phyloP scores from a whole-genome alignment of 2,113 vertebrate genomes.

The Chaetura pelagica region DNA sequence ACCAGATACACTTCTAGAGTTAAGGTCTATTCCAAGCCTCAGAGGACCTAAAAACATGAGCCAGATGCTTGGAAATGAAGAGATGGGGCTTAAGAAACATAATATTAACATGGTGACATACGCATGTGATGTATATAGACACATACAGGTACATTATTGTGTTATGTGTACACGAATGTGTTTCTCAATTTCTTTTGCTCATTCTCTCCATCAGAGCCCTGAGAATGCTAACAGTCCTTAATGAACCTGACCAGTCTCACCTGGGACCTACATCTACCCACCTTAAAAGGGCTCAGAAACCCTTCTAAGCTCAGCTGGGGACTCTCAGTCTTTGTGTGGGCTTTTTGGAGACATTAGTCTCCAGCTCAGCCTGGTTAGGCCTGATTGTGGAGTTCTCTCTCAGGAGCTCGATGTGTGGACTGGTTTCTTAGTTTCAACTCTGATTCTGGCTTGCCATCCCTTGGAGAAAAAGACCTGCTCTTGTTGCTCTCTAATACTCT shows the following conservation, averaged over 20 bases:
- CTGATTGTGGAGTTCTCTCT: background rate
- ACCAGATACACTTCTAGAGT: background rate
- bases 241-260: background rate
- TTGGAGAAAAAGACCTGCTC: background rate
- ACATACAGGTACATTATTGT: background rate
- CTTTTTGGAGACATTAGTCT: background rate
- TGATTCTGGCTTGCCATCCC: background rate
- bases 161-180: background rate
- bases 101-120: background rate
- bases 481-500: background rate
- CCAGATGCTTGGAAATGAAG: background rate
- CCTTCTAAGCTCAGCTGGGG: background rate
- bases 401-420: rapidly evolving
- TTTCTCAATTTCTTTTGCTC: background rate
- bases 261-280: background rate
- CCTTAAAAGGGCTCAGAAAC: background rate
- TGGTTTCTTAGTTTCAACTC: background rate
- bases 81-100: background rate
- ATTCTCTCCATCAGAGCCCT: background rate
- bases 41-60: background rate
- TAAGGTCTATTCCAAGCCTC: background rate
- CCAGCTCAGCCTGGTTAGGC: background rate
- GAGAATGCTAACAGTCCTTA: background rate
- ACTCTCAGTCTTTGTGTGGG: background rate
- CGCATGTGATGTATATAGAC: background rate